These are phyloP conservation scores for Lacerta viridis DNA, from an alignment of 2,797 vertebrate genomes.

Conservation along the genomic window DNA sequence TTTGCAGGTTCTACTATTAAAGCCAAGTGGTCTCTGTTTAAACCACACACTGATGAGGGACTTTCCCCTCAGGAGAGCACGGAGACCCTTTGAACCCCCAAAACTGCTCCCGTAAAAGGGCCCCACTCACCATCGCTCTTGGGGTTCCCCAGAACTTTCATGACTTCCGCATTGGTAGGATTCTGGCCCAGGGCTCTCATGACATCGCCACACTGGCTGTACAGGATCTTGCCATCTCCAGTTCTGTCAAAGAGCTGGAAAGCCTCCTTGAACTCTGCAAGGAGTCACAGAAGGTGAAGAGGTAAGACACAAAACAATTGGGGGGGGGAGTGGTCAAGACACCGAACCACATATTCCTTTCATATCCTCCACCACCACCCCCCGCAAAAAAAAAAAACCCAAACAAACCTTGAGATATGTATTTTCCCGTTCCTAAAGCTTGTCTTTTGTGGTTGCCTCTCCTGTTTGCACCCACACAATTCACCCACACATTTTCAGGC, in stretches of 20 bases:
- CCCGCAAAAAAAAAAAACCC: too few species aligned
- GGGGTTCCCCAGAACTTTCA: slow-evolving; percentile 94
- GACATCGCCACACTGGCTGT: slow-evolving; percentile 92
- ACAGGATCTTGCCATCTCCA: slow-evolving; percentile 92
- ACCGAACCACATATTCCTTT: not conserved
- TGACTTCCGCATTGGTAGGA: slow-evolving; percentile 92
- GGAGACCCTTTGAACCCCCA: not conserved
- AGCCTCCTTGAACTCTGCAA: slow-evolving; percentile 93
- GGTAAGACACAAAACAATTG: not conserved
- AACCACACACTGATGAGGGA: not conserved
- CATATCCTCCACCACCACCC: too few species aligned
- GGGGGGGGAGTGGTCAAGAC: too few species aligned
- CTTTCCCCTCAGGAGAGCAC: too few species aligned
- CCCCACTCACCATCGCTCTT: slow-evolving; percentile 88
- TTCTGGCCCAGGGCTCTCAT: slow-evolving; percentile 94
- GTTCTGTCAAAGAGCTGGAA: slow-evolving; percentile 93
- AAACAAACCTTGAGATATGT: not conserved
- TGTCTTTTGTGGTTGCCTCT: too few species aligned
- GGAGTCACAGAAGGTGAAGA: not conserved
- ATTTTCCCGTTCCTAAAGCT: too few species aligned
- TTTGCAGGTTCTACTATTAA: not conserved
- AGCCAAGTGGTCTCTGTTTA: too few species aligned
- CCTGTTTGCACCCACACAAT: not conserved
- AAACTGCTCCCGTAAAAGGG: not conserved
- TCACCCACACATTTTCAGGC: not conserved